Base-by-base conservation (phyloP, 2,888 invertebrate species). In the Iselma pallidipennis region DNA sequence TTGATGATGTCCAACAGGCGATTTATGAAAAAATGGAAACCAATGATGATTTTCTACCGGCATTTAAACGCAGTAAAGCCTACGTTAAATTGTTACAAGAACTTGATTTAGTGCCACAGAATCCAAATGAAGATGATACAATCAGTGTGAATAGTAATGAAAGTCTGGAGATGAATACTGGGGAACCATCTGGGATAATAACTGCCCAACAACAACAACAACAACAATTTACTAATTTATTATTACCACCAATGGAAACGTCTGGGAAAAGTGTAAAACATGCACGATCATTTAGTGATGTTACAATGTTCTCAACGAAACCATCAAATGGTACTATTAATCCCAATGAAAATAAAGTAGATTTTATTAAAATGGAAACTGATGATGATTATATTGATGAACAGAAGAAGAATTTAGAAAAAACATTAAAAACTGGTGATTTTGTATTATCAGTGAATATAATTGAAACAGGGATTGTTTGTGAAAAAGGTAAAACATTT, bases 401-500 rank as follows among this genome's bases (percentile, higher is more conserved):
- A 33, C 69, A 66, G 9, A 70, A 59, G 9, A 72, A 71, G 49
- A 57, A 57, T 5, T 62, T 68, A 23, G 70, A 73, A 54, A 72
- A 71, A 31, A 69, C 68, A 57, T 68, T 80, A 48, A 78, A 74
- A 67, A 75, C 69, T 29, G 80, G 81, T 1, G 77, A 81, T 33
- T 82, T 75, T 72, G 72, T 70, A 6, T 73, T 88, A 49, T 76
- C 82, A 1, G 87, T 89, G 12, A 87, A 86, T 76, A 88, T 89
- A 60, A 88, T 88, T 71, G 88, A 89, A 82, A 88, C 88, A 66
- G 88, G 88, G 45, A 85, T 94, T 55, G 90, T 92, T 1, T 90
- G 89, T 78, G 94, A 95, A 70, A 90, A 90, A 68, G 93, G 94
- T 0, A 91, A 91, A 74, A 89, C 93, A 0, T 95, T 92, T 77